Percentiles rank a stretch among this genome's conserved stretches.
These are phyloP conservation scores for Coecobrya sp. DNA, from an alignment of 2,888 invertebrate species.

Conservation along the genomic window DNA sequence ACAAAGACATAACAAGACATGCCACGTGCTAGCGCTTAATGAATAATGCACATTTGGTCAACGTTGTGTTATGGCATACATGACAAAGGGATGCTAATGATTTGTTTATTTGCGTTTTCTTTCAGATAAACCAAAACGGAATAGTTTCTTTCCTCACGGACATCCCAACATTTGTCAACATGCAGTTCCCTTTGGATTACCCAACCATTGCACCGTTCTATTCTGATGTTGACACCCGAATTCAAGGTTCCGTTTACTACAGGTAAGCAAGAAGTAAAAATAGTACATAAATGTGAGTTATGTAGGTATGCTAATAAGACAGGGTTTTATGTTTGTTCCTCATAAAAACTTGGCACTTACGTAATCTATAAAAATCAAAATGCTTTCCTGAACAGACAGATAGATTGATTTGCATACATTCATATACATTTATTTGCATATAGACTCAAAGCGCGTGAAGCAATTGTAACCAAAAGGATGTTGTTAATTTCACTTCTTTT, in stretches of 20 bases:
- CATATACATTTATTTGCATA: conserved; percentile 12
- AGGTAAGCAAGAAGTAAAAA: conserved; percentile 87
- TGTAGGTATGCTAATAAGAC: conserved; percentile 59
- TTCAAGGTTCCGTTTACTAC: conserved; percentile 92
- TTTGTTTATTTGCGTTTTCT: conserved; percentile 84
- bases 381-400: background rate
- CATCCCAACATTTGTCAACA: conserved; percentile 94
- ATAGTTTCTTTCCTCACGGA: conserved; percentile 96
- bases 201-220: conserved; percentile 97
- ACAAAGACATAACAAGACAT: background rate
- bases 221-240: conserved; percentile 95
- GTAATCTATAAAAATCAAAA: conserved; percentile 59
- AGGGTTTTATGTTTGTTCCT: conserved; percentile 11
- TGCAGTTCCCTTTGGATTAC: conserved; percentile 96
- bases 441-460: background rate
- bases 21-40: background rate
- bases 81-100: background rate
- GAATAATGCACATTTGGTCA: too few relatives aligned
- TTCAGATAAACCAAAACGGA: conserved; percentile 96
- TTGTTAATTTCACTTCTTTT: conserved; percentile 50
- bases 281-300: background rate
- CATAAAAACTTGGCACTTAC: conserved; percentile 69
- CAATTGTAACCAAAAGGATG: conserved; percentile 60
- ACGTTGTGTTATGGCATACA: background rate
- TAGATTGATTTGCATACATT: conserved; percentile 12